Percentiles rank a stretch among this genome's conserved stretches.
These are phyloP conservation scores for Melinaea marsaeus DNA, from an alignment of 2,888 invertebrate species.

Conservation along the genomic window DNA sequence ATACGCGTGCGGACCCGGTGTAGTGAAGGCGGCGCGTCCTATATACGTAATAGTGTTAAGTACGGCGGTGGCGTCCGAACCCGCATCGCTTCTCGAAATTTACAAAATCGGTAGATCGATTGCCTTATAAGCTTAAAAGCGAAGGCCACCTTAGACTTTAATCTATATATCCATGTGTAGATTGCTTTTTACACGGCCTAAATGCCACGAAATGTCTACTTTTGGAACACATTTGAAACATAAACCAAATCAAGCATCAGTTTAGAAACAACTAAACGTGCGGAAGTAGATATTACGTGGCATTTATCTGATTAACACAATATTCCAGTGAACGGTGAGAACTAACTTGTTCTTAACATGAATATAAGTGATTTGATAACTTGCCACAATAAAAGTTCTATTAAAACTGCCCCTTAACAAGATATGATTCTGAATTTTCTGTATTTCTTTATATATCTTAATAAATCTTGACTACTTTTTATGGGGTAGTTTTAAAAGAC, in stretches of 20 bases:
- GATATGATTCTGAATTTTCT: not conserved
- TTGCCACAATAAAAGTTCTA: not conserved
- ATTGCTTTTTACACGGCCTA: constrained; percentile 9
- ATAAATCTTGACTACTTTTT: constrained; percentile 1
- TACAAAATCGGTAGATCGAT: constrained; percentile 16
- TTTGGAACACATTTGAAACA: not conserved
- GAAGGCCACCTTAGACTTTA: constrained; percentile 12
- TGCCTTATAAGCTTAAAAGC: constrained; percentile 17
- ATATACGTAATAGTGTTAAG: constrained; percentile 73
- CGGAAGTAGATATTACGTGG: constrained; percentile 33
- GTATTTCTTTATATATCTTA: not conserved
- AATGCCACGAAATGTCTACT: constrained; percentile 7
- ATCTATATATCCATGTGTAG: not conserved
- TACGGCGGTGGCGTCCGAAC: constrained; percentile 41
- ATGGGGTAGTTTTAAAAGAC: not conserved
- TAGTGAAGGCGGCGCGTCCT: constrained; percentile 19
- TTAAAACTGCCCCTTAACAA: constrained; percentile 1
- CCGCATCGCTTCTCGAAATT: constrained; percentile 36
- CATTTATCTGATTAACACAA: constrained; percentile 30
- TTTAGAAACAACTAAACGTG: not conserved
- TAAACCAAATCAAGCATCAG: not conserved
- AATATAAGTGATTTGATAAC: not conserved
- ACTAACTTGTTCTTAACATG: not conserved
- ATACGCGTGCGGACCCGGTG: constrained; percentile 29
- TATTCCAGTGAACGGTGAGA: not conserved